These are phyloP conservation scores for Drosophila sordidula DNA, from an alignment of 2,888 invertebrate species.

Conservation along the genomic window DNA sequence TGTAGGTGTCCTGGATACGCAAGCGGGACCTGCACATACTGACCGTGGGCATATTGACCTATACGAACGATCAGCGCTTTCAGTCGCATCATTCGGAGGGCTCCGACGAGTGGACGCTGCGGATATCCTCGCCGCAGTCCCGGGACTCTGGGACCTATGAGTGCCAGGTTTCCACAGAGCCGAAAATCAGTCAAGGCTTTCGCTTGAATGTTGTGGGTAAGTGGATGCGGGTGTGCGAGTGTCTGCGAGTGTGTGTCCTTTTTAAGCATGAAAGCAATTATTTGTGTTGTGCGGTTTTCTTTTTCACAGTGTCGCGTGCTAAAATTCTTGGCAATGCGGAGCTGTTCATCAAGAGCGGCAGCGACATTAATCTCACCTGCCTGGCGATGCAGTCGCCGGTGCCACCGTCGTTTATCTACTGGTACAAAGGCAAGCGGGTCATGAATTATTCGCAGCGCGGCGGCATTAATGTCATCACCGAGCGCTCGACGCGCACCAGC, in stretches of 20 bases:
- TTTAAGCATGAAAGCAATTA: constrained; percentile 57
- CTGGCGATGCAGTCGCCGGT: constrained; percentile 91
- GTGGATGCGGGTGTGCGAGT: constrained; percentile 76
- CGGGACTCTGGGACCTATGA: constrained; percentile 90
- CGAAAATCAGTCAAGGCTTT: constrained; percentile 90
- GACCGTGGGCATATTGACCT: constrained; percentile 90
- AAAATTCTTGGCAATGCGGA: constrained; percentile 95
- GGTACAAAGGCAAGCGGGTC: constrained; percentile 94
- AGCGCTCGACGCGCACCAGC: constrained; percentile 94
- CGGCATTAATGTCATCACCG: constrained; percentile 95
- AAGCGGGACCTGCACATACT: constrained; percentile 92
- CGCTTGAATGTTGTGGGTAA: constrained; percentile 90
- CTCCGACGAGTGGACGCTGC: constrained; percentile 90
- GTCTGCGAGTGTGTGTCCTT: constrained; percentile 13
- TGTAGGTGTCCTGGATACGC: constrained; percentile 90
- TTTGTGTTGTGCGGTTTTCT: constrained; percentile 59
- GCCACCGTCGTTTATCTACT: constrained; percentile 91
- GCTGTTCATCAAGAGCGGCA: constrained; percentile 95
- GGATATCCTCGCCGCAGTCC: constrained; percentile 89
- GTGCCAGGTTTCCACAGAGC: constrained; percentile 92
- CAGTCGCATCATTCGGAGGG: constrained; percentile 90
- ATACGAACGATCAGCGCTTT: constrained; percentile 91
- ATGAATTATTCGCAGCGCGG: constrained; percentile 95
- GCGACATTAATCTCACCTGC: constrained; percentile 97
- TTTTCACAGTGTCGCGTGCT: constrained; percentile 92